phyloP scores from a whole-genome alignment of 1,140 invertebrate genomes.

The Acromyrmex heyeri region DNA sequence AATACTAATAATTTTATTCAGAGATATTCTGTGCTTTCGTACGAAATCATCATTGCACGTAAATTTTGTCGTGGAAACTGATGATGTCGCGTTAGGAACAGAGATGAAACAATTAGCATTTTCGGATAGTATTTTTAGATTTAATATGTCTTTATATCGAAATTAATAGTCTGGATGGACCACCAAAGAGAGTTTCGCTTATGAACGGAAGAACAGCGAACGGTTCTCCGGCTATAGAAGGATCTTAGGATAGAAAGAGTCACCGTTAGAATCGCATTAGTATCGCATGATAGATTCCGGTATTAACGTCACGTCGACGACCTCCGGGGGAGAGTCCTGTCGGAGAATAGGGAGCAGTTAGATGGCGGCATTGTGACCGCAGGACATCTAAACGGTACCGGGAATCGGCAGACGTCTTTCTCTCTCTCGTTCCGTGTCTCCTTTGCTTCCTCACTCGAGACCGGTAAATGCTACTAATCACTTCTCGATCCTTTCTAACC shows the following conservation, averaged over 20 bases:
- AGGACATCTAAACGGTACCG: constrained; percentile 72
- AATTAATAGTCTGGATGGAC: constrained; percentile 10
- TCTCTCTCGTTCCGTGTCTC: not conserved
- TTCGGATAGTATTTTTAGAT: not conserved
- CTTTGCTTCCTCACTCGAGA: constrained; percentile 57
- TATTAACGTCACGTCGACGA: constrained; percentile 58
- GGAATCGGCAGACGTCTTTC: constrained; percentile 66
- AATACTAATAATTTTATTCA: not conserved
- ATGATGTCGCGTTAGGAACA: not conserved
- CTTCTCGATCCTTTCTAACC: constrained; percentile 80
- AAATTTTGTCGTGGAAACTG: not conserved
- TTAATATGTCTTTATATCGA: constrained; percentile 14
- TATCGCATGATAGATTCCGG: constrained; percentile 70
- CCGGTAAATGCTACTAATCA: constrained; percentile 80
- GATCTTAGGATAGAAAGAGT: constrained; percentile 29
- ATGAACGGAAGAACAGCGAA: constrained; percentile 44
- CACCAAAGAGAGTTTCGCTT: constrained; percentile 46
- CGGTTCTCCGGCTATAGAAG: constrained; percentile 9
- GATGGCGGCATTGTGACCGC: constrained; percentile 72
- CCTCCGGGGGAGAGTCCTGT: constrained; percentile 56
- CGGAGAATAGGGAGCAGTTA: constrained; percentile 77
- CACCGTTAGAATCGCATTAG: constrained; percentile 76
- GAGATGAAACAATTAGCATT: constrained; percentile 34
- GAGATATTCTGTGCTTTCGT: not conserved
- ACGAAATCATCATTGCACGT: not conserved